Evolutionary conservation across 2,888 invertebrate genomes (phyloP).

Genomic region (Rotaria magnacalcarata): DNA sequence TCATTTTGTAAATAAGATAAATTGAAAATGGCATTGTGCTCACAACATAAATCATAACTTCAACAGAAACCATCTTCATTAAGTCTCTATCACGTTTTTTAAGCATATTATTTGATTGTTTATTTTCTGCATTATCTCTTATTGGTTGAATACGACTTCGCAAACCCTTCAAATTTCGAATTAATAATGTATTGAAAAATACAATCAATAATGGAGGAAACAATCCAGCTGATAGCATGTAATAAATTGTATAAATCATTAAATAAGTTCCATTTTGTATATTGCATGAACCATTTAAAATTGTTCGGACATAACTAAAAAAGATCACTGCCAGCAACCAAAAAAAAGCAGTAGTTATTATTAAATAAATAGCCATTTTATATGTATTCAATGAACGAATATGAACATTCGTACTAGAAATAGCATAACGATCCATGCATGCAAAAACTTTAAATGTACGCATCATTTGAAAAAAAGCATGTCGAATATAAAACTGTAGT

Average conservation of each 20-base stretch:
- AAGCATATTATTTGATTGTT: background rate
- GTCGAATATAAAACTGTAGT: no score
- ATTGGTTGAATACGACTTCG: background rate
- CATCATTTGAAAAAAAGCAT: no score
- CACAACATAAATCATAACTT: background rate
- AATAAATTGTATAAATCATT: background rate
- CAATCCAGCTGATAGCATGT: background rate
- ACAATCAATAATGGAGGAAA: background rate
- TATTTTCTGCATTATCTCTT: background rate
- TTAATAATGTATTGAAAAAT: background rate
- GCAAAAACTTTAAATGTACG: no score
- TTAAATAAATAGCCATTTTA: no score
- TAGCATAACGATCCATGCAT: no score
- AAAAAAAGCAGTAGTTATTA: no score
- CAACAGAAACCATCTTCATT: background rate
- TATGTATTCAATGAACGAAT: no score
- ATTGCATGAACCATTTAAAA: no score
- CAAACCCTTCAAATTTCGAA: background rate
- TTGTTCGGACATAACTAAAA: no score
- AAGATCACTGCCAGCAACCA: no score
- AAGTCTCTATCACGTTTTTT: background rate
- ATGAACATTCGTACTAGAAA: no score
- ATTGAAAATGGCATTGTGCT: background rate
- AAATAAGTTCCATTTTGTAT: no score
- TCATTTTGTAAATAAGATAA: background rate